Percentiles rank a stretch among this genome's conserved stretches.
These are phyloP conservation scores for Spicauda simplicius DNA, from an alignment of 2,888 invertebrate genomes.

Conservation along the genomic window DNA sequence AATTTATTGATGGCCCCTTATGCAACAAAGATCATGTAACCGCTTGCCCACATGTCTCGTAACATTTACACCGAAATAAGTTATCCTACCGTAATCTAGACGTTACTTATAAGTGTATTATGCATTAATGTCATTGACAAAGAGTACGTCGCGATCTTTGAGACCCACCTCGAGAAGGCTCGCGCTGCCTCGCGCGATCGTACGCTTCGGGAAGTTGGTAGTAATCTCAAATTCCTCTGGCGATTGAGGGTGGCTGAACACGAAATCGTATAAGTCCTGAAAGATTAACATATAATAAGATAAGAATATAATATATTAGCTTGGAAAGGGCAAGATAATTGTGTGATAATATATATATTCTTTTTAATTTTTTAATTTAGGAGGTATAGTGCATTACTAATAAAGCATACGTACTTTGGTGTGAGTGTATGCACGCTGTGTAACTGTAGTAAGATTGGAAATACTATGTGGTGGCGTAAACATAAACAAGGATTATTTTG, in stretches of 20 bases:
- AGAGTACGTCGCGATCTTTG: constrained; percentile 95
- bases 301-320: too few relatives aligned
- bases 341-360: too few relatives aligned
- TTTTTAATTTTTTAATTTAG: too few relatives aligned
- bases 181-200: constrained; percentile 86
- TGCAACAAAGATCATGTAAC: too few relatives aligned
- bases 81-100: constrained; percentile 13
- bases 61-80: neutral
- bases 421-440: too few relatives aligned
- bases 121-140: constrained; percentile 97
- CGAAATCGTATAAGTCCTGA: constrained; percentile 96
- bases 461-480: too few relatives aligned
- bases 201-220: constrained; percentile 96
- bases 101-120: constrained; percentile 55
- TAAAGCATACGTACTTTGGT: too few relatives aligned
- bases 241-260: constrained; percentile 97
- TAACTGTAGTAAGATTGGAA: too few relatives aligned
- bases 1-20: too few relatives aligned
- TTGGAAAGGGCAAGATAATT: too few relatives aligned
- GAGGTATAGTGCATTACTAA: too few relatives aligned
- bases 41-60: neutral
- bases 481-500: too few relatives aligned
- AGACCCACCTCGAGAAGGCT: constrained; percentile 92
- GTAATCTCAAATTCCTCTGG: constrained; percentile 97
- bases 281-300: neutral